Evolutionary conservation across 2,113 vertebrate genomes (phyloP).

Genomic region (Neogale vison): DNA sequence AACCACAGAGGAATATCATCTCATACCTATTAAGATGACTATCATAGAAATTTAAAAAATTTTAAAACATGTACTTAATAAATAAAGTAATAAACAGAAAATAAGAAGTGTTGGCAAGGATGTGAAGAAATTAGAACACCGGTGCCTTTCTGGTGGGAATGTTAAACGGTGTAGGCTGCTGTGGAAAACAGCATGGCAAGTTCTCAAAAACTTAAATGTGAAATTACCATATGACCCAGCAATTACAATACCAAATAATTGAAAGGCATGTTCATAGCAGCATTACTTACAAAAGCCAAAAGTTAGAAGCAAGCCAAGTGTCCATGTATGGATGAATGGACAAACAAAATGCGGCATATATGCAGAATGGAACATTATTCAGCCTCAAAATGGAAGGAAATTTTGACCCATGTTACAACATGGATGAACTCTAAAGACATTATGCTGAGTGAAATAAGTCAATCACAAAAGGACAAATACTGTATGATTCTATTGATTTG

Average conservation of each 20-base stretch:
- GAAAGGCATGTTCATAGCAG: background rate
- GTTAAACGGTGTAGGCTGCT: background rate
- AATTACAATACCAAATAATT: background rate
- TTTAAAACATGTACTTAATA: background rate
- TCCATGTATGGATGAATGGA: background rate
- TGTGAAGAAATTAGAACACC: background rate
- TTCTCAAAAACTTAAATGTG: background rate
- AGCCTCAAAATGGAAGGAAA: background rate
- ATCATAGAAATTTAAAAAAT: background rate
- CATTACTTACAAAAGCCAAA: background rate
- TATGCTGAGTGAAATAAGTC: background rate
- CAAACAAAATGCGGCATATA: background rate
- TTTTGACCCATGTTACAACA: background rate
- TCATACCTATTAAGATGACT: background rate
- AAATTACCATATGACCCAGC: background rate
- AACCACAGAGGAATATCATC: background rate
- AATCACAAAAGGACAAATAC: background rate
- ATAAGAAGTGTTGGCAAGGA: background rate
- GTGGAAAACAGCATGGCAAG: background rate
- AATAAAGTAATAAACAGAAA: background rate
- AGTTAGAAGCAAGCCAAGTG: background rate
- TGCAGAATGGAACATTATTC: background rate
- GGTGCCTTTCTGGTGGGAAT: background rate
- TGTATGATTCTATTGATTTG: background rate
- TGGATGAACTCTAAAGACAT: background rate